Conservation (phyloP, 2,113 vertebrate species). For the Paratilapia polleni region DNA sequence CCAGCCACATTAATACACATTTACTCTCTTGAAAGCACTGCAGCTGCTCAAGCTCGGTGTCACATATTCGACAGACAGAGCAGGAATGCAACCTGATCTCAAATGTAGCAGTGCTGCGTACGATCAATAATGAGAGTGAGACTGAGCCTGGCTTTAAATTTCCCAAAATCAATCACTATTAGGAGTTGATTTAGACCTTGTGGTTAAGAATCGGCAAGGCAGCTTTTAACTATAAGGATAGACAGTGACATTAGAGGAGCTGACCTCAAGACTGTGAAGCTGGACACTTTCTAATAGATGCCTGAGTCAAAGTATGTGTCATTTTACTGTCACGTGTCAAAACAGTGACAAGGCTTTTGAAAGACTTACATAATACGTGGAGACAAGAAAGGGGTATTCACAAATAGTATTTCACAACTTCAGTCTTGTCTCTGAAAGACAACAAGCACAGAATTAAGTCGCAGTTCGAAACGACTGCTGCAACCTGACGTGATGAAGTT, state of each 20-base stretch:
- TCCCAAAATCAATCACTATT: constrained; percentile 72
- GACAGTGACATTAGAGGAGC: constrained; percentile 33
- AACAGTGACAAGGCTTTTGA: background rate
- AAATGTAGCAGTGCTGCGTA: constrained; percentile 33
- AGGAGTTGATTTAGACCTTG: constrained; percentile 67
- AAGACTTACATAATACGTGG: background rate
- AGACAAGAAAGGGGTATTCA: background rate
- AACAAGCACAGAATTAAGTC: background rate
- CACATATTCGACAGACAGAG: constrained; percentile 37
- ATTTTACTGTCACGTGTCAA: constrained; percentile 8
- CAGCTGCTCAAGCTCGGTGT: constrained; percentile 38
- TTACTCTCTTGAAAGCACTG: constrained; percentile 53
- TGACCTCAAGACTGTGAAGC: constrained; percentile 9
- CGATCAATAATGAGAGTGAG: constrained; percentile 72
- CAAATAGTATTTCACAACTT: constrained; percentile 31
- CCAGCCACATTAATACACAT: constrained; percentile 60
- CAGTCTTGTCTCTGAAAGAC: background rate
- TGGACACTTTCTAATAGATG: background rate
- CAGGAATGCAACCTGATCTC: constrained; percentile 62
- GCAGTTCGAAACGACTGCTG: background rate
- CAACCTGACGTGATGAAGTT: constrained; percentile 7
- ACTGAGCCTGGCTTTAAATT: constrained; percentile 67
- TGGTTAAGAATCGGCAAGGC: constrained; percentile 49
- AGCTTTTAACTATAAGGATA: constrained; percentile 66
- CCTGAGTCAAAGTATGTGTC: background rate